phyloP scores from a whole-genome alignment of 2,888 invertebrate genomes.

The Argyra leucocephala region DNA sequence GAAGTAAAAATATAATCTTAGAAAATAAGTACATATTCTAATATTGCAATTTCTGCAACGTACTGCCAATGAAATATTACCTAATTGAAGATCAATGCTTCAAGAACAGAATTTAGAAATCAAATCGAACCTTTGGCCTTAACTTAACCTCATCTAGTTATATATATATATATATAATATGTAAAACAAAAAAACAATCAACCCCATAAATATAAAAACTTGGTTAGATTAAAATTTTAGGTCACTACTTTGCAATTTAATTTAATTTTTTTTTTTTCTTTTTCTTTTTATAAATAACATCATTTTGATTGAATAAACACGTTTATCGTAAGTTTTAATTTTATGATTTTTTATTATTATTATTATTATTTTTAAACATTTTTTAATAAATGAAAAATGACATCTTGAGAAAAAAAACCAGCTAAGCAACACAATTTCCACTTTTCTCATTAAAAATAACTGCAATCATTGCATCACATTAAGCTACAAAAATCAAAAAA shows the following conservation, averaged over 20 bases:
- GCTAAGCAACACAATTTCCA: slow-evolving; percentile 1
- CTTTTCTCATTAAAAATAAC: not conserved
- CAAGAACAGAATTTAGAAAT: too few species aligned
- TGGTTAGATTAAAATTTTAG: slow-evolving; percentile 1
- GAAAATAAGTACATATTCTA: too few species aligned
- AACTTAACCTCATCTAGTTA: too few species aligned
- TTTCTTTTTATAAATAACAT: not conserved
- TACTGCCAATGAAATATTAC: too few species aligned
- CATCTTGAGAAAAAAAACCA: slow-evolving; percentile 1
- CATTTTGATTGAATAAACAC: not conserved
- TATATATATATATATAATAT: too few species aligned
- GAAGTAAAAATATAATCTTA: too few species aligned
- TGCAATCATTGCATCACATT: not conserved
- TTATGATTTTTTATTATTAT: too few species aligned
- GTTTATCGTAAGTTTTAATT: not conserved
- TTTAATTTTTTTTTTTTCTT: not conserved
- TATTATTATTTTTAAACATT: not conserved
- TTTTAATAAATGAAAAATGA: not conserved
- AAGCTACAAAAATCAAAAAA: too few species aligned
- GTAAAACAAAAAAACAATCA: too few species aligned
- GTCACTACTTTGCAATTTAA: not conserved
- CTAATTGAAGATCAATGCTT: too few species aligned
- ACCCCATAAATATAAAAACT: not conserved
- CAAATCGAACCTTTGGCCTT: too few species aligned
- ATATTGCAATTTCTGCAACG: too few species aligned